Evolutionary conservation across 2,888 invertebrate species (phyloP), one percentile per base, ranked within the genome.

Genomic region (Trichacis sp.): DNA sequence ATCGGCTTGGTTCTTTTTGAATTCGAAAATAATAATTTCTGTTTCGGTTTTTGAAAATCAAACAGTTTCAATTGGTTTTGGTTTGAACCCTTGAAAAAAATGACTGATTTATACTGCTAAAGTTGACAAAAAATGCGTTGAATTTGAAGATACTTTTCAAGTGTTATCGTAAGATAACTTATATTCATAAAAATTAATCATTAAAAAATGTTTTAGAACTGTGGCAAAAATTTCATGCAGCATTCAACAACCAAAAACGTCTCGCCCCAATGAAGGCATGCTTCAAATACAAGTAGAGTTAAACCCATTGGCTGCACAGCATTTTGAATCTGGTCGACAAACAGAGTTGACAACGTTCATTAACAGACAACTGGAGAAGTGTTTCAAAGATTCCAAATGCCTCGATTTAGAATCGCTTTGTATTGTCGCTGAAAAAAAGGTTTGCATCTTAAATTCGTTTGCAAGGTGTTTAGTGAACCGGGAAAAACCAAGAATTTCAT

Each of bases 391-490:
- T 79, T 97, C 96, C 0, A 91, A 92, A 74, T 96, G 96, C 77
- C 86, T 98, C 43, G 97, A 98, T 85, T 87, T 97, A 57, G 98
- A 98, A 85, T 94, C 97, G 0, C 86, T 98, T n/a, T 98, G 98
- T 84, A 94, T 98, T 76, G 92, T 94, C 70, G 91, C 94, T 46
- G 96, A 94, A 78, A 95, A 96, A 86, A 93, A 95, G 88, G 95
- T 94, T 24, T 24, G 8, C 24, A 24, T 24, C 24, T n/a, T n/a
- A n/a, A n/a, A n/a, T n/a, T n/a, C n/a, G n/a, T n/a, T n/a, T n/a
- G n/a, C n/a, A n/a, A n/a, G n/a, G n/a, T n/a, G n/a, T n/a, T n/a
- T n/a, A n/a, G n/a, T n/a, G n/a, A n/a, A n/a, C n/a, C n/a, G n/a
- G n/a, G n/a, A n/a, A n/a, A n/a, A n/a, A n/a, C n/a, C n/a, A n/a